phyloP scores from a whole-genome alignment of 2,888 invertebrate genomes.

The Cephus spinipes region DNA sequence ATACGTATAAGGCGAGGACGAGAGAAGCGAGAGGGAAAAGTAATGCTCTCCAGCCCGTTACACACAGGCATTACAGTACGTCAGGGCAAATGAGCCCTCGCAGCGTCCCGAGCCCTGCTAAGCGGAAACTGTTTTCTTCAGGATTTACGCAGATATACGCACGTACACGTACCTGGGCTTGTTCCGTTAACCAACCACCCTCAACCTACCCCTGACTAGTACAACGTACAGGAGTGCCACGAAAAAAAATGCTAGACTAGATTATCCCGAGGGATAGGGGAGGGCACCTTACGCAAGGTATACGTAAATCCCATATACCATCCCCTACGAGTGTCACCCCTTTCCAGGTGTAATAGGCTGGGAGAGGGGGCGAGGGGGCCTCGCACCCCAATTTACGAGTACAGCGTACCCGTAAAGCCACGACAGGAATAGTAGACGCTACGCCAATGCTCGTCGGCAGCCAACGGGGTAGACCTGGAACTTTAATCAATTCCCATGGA shows the following conservation, averaged over 20 bases:
- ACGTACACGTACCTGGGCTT: background rate
- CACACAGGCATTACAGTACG: slow-evolving; percentile 55
- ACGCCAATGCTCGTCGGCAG: background rate
- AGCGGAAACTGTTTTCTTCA: slow-evolving; percentile 35
- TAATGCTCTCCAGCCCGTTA: slow-evolving; percentile 53
- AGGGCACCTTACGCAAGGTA: background rate
- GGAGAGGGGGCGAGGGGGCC: too few species aligned
- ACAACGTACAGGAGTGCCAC: slow-evolving; percentile 21
- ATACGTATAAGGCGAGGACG: background rate
- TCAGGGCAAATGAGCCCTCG: slow-evolving; percentile 49
- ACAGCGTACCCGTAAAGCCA: slow-evolving; percentile 11
- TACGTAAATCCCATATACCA: background rate
- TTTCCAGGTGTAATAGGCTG: background rate
- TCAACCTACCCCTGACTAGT: background rate
- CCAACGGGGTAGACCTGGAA: background rate
- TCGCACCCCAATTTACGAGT: slow-evolving; percentile 46
- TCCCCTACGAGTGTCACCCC: background rate
- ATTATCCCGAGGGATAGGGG: slow-evolving; percentile 25
- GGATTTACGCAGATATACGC: slow-evolving; percentile 30
- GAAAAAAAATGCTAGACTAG: slow-evolving; percentile 30
- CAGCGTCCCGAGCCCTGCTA: slow-evolving; percentile 28
- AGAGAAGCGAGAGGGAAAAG: slow-evolving; percentile 33
- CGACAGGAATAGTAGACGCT: background rate
- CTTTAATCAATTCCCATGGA: background rate
- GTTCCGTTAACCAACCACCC: background rate